These are phyloP conservation scores for Channa maculata DNA, from an alignment of 2,113 vertebrate species.

Conservation along the genomic window DNA sequence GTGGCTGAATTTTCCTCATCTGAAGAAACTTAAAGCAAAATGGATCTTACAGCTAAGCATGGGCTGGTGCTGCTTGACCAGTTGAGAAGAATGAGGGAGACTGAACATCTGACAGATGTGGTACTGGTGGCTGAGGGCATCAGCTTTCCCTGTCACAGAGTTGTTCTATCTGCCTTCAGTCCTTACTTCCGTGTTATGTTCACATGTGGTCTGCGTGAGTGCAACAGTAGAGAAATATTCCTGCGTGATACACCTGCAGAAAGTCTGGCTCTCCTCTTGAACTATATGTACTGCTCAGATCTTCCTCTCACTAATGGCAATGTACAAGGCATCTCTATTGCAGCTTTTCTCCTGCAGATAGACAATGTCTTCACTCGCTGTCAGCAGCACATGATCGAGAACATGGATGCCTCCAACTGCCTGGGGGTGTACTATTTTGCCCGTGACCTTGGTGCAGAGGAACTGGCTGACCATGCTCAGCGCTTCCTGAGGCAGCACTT, in stretches of 20 bases:
- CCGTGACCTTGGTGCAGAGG: constrained; percentile 92
- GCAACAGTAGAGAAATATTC: constrained; percentile 86
- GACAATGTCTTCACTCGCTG: constrained; percentile 90
- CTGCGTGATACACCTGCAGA: constrained; percentile 89
- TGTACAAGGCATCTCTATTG: constrained; percentile 90
- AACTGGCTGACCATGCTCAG: constrained; percentile 88
- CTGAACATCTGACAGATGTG: constrained; percentile 89
- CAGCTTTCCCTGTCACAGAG: constrained; percentile 92
- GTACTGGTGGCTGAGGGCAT: constrained; percentile 91
- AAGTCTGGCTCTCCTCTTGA: constrained; percentile 87
- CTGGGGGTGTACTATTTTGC: constrained; percentile 94
- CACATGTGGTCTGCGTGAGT: constrained; percentile 93
- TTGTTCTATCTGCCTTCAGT: constrained; percentile 94
- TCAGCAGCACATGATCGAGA: constrained; percentile 91
- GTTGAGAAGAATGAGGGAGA: constrained; percentile 89
- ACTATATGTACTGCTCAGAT: constrained; percentile 91
- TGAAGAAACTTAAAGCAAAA: constrained; percentile 53
- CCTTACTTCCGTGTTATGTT: constrained; percentile 98
- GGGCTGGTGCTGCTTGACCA: constrained; percentile 86
- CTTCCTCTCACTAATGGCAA: constrained; percentile 87
- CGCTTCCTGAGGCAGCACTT: constrained; percentile 92
- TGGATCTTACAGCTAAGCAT: constrained; percentile 87
- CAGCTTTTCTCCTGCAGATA: constrained; percentile 95
- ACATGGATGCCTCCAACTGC: constrained; percentile 96
- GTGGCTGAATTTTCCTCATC: constrained; percentile 7